phyloP scores from a whole-genome alignment of 1,140 invertebrate species.

The Drosophila athabasca region DNA sequence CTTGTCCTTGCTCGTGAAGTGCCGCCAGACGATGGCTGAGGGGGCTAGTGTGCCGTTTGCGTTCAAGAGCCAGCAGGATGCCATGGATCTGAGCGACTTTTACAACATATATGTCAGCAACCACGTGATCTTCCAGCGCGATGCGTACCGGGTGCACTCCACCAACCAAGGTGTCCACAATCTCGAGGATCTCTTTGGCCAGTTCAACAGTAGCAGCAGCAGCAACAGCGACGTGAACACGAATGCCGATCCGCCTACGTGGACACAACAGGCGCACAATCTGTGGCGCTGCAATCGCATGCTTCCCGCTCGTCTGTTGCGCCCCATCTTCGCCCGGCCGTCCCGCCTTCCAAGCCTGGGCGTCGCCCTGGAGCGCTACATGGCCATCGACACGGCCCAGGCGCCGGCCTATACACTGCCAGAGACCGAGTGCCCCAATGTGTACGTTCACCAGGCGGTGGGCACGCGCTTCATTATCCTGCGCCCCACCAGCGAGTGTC shows the following conservation, averaged over 20 bases:
- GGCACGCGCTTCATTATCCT: constrained; percentile 87
- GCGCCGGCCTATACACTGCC: constrained; percentile 86
- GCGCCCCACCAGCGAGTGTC: constrained; percentile 88
- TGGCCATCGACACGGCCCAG: constrained; percentile 88
- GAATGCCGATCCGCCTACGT: background rate
- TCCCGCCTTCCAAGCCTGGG: constrained; percentile 84
- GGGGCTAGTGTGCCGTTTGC: constrained; percentile 57
- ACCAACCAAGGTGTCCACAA: constrained; percentile 83
- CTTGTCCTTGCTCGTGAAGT: constrained; percentile 12
- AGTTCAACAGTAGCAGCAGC: constrained; percentile 63
- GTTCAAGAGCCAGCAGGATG: constrained; percentile 80
- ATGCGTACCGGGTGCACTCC: constrained; percentile 85
- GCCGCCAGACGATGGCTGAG: constrained; percentile 20
- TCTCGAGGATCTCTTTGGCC: constrained; percentile 79
- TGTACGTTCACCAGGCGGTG: constrained; percentile 87
- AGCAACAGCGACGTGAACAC: background rate
- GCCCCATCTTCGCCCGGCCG: constrained; percentile 87
- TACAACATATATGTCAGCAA: constrained; percentile 84
- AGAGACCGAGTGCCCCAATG: constrained; percentile 89
- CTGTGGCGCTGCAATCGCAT: constrained; percentile 88
- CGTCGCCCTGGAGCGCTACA: constrained; percentile 87
- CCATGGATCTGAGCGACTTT: constrained; percentile 83
- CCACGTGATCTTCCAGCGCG: constrained; percentile 84
- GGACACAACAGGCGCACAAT: constrained; percentile 60
- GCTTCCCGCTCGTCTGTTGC: constrained; percentile 86